Evolutionary conservation across 35 echinoderm and acorn worm species (phyloP), one percentile per base, ranked within the genome.

Genomic region (Apostichopus japonicus): DNA sequence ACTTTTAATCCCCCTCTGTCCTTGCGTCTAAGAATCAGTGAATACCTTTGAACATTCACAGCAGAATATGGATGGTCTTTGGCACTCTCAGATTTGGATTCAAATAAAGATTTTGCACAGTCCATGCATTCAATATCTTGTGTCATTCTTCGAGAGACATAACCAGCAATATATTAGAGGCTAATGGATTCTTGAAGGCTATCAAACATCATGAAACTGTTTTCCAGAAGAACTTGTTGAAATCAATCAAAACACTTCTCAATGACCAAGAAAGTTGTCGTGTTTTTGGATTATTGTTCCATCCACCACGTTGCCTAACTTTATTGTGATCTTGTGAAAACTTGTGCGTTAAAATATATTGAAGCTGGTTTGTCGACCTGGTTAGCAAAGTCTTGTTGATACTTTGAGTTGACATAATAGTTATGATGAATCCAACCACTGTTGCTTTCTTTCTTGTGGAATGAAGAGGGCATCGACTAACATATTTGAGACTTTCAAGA

Each of bases 281-380:
- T 88, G 86, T 88, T 57, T 56, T 87, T 13, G 86, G 86, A 51
- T 88, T 88, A 67, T 88, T 88, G 24, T 67, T 88, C 86, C 86
- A 88, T 2, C 86, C 86, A 70, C 23, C 86, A 67, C 65, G 86
- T n/a, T 88, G 86, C 58, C 86, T 88, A 9, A 88, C 21, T 61
- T 88, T 88, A n/a, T 88, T 88, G 56, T 88, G 86, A 65, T 67
- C 86, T 88, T 88, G 62, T 1, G 86, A 65, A 72, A 88, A 88
- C 23, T 27, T 88, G 58, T 88, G 15, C 6, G 55, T 72, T 17
- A 88, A n/a, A 9, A 70, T 22, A 9, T 88, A 70, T 33, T 88
- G 22, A 67, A 65, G 22, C 4, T 8, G 56, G 16, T 88, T 88
- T 3, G n/a, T 6, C 4, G 55, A 19, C 6, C 6, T 6, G n/a